Conservation (phyloP, 2,888 invertebrate species). For the Aproaerema taeniolella region DNA sequence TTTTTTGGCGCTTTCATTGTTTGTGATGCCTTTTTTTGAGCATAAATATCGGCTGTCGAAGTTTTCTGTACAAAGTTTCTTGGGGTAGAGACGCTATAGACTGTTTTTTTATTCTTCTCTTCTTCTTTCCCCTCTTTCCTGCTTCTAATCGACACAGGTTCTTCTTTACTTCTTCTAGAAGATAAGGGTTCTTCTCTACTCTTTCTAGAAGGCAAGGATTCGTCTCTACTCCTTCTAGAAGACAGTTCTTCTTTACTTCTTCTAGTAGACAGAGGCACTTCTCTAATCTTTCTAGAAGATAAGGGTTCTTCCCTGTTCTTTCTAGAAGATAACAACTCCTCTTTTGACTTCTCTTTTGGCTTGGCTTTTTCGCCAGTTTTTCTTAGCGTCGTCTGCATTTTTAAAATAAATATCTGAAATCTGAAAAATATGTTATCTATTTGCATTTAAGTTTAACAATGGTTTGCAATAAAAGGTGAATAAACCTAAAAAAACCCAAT, state of each 20-base stretch:
- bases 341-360: conserved; percentile 1
- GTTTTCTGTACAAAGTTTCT: conserved; percentile 45
- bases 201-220: not conserved
- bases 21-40: conserved; percentile 34
- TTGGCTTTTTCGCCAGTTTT: conserved; percentile 1
- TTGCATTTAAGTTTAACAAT: too few species aligned
- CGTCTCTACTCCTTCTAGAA: not conserved
- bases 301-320: not conserved
- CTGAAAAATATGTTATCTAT: too few species aligned
- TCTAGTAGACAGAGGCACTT: too few species aligned
- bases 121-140: too few species aligned
- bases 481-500: too few species aligned
- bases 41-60: conserved; percentile 52
- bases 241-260: too few species aligned
- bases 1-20: conserved; percentile 43
- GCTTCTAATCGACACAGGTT: too few species aligned
- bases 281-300: too few species aligned
- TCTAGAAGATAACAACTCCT: not conserved
- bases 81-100: conserved; percentile 41
- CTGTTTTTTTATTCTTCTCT: conserved; percentile 45
- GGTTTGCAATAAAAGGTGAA: too few species aligned
- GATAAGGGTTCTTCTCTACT: not conserved
- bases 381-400: conserved; percentile 1
- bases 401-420: too few species aligned
- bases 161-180: too few species aligned